Conservation (phyloP, 1,140 invertebrate genomes). For the Bombus balteatus region DNA sequence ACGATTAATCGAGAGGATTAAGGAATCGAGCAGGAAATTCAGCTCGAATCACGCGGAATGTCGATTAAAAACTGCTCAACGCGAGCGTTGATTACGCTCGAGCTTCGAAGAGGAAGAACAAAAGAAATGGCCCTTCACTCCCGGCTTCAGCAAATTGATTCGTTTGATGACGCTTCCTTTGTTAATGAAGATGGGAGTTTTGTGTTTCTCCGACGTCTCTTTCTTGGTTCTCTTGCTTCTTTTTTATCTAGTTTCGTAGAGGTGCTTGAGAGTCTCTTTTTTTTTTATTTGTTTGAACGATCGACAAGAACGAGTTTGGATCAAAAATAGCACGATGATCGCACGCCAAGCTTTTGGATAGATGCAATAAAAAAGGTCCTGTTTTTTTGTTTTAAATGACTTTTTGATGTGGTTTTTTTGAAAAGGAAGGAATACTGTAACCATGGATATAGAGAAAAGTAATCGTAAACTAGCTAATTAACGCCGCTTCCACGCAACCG, state of each 20-base stretch:
- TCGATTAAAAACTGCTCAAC: conserved; percentile 30
- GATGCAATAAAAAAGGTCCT: too few relatives aligned
- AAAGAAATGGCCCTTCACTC: not conserved
- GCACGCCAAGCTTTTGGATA: not conserved
- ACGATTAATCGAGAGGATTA: conserved; percentile 58
- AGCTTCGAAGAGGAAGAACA: too few relatives aligned
- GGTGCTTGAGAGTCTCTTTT: not conserved
- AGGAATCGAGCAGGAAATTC: conserved; percentile 31
- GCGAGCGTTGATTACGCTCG: not conserved
- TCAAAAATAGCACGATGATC: conserved; percentile 20
- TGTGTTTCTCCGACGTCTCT: not conserved
- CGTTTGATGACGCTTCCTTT: not conserved
- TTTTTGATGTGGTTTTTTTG: not conserved
- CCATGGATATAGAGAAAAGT: not conserved
- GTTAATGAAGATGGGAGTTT: conserved; percentile 16
- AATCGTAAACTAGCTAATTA: conserved; percentile 26
- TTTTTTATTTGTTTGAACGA: not conserved
- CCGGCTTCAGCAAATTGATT: conserved; percentile 1
- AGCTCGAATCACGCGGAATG: not conserved
- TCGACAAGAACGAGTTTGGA: not conserved
- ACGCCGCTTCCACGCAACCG: not conserved
- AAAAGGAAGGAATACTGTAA: not conserved
- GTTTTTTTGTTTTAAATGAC: not conserved
- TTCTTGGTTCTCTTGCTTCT: not conserved
- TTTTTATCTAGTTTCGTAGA: not conserved